Evolutionary conservation across 2,113 vertebrate genomes (phyloP).

Genomic region (Smithornis capensis): DNA sequence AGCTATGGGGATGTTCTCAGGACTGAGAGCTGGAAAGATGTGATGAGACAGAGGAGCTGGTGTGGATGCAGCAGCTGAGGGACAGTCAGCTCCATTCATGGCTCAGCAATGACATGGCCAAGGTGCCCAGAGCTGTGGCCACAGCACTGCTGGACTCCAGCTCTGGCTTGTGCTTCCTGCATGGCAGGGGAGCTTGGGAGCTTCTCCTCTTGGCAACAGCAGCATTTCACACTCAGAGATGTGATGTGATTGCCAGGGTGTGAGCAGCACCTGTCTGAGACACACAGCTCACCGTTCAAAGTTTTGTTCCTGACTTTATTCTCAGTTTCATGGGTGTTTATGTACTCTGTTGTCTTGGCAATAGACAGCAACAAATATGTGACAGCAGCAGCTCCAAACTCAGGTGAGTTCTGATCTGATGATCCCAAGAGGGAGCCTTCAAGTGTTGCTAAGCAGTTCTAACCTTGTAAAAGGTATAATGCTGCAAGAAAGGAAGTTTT

Average conservation of each 20-base stretch:
- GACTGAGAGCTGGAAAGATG: neutral
- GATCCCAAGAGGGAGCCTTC: neutral
- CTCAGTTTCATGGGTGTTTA: neutral
- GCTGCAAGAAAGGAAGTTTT: neutral
- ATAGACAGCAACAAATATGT: neutral
- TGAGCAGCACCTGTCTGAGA: neutral
- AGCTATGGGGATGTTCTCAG: neutral
- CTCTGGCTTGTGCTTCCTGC: neutral
- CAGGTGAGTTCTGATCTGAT: neutral
- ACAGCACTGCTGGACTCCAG: neutral
- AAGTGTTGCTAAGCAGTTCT: neutral
- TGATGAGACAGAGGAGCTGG: neutral
- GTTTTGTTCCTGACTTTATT: neutral
- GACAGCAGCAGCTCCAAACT: neutral
- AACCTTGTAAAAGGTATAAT: neutral
- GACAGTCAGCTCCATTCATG: neutral
- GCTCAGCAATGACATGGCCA: neutral
- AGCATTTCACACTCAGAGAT: neutral
- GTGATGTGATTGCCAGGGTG: neutral
- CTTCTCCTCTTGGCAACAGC: neutral
- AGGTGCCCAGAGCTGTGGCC: neutral
- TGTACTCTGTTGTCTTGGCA: neutral
- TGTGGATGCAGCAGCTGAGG: neutral
- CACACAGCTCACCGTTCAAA: neutral
- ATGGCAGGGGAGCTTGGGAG: neutral